A percentile compares a stretch with the other conserved stretches of the same genome.
Conservation (phyloP, 2,888 invertebrate genomes). For the Drosophila paranaensis region DNA sequence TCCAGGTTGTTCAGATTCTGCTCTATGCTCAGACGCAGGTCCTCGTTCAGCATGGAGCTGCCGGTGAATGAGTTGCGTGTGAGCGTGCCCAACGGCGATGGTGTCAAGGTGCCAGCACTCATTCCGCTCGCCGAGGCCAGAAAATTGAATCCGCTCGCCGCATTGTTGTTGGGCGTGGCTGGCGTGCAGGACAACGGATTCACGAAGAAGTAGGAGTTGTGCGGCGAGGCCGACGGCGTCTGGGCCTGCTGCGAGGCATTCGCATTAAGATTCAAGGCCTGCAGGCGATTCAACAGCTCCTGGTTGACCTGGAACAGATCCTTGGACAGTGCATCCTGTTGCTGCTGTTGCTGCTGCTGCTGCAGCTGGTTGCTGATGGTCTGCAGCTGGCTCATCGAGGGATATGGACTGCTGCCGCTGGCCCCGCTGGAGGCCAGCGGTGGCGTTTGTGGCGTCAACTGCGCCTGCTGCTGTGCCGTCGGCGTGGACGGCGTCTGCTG, state of each 20-base stretch:
- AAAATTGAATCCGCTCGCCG: conserved; percentile 80
- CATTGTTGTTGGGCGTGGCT: conserved; percentile 74
- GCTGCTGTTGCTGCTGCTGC: conserved; percentile 79
- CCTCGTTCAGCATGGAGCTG: conserved; percentile 82
- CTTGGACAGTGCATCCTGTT: conserved; percentile 83
- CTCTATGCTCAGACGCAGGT: conserved; percentile 82
- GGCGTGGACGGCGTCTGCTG: conserved; percentile 82
- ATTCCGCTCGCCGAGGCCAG: conserved; percentile 74
- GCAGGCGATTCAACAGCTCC: conserved; percentile 84
- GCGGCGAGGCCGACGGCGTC: conserved; percentile 78
- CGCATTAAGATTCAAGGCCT: conserved; percentile 82
- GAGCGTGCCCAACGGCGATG: conserved; percentile 83
- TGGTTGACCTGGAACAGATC: conserved; percentile 85
- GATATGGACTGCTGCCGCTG: conserved; percentile 81
- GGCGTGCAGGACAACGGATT: conserved; percentile 84
- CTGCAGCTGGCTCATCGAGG: conserved; percentile 83
- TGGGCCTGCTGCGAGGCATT: conserved; percentile 67
- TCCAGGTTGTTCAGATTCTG: conserved; percentile 85
- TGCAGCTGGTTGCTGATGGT: conserved; percentile 82
- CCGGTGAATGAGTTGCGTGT: conserved; percentile 84
- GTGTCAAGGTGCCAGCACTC: conserved; percentile 76
- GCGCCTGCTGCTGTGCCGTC: conserved; percentile 62
- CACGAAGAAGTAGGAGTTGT: conserved; percentile 84
- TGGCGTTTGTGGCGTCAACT: conserved; percentile 81
- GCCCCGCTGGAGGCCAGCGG: conserved; percentile 58